phyloP scores from a whole-genome alignment of 2,113 vertebrate genomes.

The Mobula birostris region DNA sequence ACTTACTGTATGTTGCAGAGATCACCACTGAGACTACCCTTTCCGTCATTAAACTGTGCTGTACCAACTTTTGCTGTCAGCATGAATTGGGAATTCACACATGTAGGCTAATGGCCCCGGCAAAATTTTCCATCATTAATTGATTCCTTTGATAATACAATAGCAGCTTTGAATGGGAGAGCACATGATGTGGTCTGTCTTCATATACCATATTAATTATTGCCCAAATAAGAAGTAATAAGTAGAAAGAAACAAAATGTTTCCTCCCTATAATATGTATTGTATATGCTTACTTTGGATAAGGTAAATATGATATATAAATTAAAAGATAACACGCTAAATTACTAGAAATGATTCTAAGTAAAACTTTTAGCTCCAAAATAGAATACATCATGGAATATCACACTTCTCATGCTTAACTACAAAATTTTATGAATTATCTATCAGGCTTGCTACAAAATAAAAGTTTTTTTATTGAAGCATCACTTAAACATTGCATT shows the following conservation, averaged over 20 bases:
- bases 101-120: neutral
- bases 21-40: neutral
- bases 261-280: neutral
- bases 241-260: neutral
- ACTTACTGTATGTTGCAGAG: neutral
- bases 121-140: slow-evolving; percentile 3
- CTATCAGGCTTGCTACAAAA: too few species aligned
- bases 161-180: neutral
- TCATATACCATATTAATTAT: neutral
- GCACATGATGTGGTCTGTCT: neutral
- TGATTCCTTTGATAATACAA: neutral
- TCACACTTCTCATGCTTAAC: too few species aligned
- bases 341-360: too few species aligned
- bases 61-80: neutral
- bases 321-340: too few species aligned
- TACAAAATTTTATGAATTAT: too few species aligned
- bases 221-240: neutral
- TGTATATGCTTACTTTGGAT: neutral
- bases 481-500: too few species aligned
- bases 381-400: too few species aligned
- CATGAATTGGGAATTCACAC: neutral
- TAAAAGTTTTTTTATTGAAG: too few species aligned
- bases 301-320: neutral
- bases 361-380: too few species aligned
- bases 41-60: neutral